A percentile compares a stretch with the other conserved stretches of the same genome.
These are phyloP conservation scores for Poecilia velifera DNA, from an alignment of 2,797 vertebrate genomes.

Conservation along the genomic window DNA sequence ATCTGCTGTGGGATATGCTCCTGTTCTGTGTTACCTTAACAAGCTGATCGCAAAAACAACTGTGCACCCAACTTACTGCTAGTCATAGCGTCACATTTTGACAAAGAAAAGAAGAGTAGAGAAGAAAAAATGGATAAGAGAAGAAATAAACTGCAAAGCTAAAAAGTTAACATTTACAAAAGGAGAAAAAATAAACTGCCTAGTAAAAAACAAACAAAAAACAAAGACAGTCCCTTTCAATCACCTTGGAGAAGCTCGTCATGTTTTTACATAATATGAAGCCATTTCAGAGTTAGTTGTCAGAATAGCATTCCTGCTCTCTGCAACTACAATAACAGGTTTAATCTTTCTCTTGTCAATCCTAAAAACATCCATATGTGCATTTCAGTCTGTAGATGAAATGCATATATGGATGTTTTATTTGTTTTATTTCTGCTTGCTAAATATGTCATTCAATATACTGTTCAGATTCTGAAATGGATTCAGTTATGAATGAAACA, in stretches of 20 bases:
- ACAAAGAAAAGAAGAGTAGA: neutral
- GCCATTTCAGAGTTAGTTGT: neutral
- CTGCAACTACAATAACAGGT: neutral
- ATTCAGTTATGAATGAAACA: neutral
- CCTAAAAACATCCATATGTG: neutral
- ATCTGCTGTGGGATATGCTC: neutral
- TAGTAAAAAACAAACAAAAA: no score
- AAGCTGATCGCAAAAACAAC: neutral
- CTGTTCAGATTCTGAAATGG: neutral
- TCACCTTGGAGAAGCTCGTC: neutral
- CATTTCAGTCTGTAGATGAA: neutral
- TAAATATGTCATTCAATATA: neutral
- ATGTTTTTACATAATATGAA: neutral
- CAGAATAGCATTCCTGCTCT: neutral
- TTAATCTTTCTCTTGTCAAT: neutral
- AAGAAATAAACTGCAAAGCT: no score
- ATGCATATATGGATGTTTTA: neutral
- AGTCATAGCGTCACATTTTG: neutral
- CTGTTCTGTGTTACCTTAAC: constrained; percentile 1
- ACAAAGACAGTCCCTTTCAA: no score
- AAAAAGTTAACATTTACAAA: no score
- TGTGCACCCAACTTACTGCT: neutral
- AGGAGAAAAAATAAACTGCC: no score
- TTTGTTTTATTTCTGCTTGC: neutral
- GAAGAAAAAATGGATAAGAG: no score